Conservation (phyloP, 2,113 vertebrate species). For the Monopterus albus region DNA sequence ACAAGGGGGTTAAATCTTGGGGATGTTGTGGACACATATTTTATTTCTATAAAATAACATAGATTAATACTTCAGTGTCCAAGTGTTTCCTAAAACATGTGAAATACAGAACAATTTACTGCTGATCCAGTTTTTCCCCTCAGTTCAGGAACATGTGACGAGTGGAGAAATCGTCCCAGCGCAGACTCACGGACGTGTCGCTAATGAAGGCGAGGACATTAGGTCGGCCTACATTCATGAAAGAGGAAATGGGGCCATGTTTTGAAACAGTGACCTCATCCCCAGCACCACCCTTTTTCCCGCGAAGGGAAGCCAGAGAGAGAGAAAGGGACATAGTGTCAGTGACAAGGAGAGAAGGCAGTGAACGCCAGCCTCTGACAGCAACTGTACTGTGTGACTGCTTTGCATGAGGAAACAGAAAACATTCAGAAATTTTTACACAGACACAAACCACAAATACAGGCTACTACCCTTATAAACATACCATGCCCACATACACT, state of each 20-base stretch:
- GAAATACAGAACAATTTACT: neutral
- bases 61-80: neutral
- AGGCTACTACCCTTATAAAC: neutral
- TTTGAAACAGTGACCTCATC: conserved; percentile 78
- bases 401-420: conserved; percentile 65
- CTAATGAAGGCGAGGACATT: neutral
- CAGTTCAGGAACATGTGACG: conserved; percentile 46
- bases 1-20: no score
- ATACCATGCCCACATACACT: conserved; percentile 6
- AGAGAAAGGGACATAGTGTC: neutral
- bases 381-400: conserved; percentile 36
- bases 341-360: conserved; percentile 24
- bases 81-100: neutral
- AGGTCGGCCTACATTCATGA: conserved; percentile 11
- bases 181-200: conserved; percentile 5
- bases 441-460: conserved; percentile 8
- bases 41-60: neutral
- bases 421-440: conserved; percentile 47
- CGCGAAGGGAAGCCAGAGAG: conserved; percentile 48
- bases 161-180: conserved; percentile 6
- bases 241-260: conserved; percentile 67
- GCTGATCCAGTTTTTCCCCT: conserved; percentile 14
- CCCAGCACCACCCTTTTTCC: conserved; percentile 64
- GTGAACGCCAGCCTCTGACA: conserved; percentile 44
- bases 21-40: no score